Percentiles rank a stretch among this genome's conserved stretches.
Evolutionary conservation across 2,888 invertebrate species (phyloP).

Genomic region (Osmoderma eremita): DNA sequence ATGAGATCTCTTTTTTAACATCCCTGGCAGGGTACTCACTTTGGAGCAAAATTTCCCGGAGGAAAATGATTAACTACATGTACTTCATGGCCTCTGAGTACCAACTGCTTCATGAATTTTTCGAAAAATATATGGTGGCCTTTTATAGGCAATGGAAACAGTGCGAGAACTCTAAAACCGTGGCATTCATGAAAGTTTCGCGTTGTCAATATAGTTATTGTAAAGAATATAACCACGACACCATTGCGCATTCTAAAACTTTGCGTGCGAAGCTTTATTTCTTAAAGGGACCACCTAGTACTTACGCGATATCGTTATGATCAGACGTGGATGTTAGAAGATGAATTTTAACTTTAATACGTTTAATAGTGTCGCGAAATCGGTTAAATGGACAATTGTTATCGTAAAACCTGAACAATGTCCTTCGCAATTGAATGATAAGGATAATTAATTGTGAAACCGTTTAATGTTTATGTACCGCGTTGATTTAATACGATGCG

Average conservation of each 20-base stretch:
- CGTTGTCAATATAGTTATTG: neutral
- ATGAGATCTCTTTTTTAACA: neutral
- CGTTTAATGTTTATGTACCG: neutral
- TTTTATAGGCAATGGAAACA: constrained; percentile 74
- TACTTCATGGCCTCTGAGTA: constrained; percentile 72
- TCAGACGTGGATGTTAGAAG: neutral
- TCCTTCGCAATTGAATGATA: too few species aligned
- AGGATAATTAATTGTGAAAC: neutral
- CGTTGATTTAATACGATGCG: neutral
- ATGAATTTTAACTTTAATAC: neutral
- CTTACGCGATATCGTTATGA: constrained; percentile 18
- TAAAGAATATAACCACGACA: neutral
- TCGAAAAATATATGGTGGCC: constrained; percentile 76
- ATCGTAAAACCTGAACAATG: too few species aligned
- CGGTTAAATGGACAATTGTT: neutral
- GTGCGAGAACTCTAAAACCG: constrained; percentile 68
- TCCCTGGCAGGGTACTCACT: too few species aligned
- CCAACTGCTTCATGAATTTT: constrained; percentile 70
- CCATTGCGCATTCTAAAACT: constrained; percentile 32
- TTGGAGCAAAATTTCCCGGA: constrained; percentile 58
- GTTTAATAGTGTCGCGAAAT: neutral
- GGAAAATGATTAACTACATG: constrained; percentile 76
- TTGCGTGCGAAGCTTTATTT: neutral
- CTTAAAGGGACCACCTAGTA: neutral
- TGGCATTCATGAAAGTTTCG: constrained; percentile 6